These are phyloP conservation scores for Pseudomugil tenellus DNA, from an alignment of 2,797 vertebrate genomes.

Conservation along the genomic window DNA sequence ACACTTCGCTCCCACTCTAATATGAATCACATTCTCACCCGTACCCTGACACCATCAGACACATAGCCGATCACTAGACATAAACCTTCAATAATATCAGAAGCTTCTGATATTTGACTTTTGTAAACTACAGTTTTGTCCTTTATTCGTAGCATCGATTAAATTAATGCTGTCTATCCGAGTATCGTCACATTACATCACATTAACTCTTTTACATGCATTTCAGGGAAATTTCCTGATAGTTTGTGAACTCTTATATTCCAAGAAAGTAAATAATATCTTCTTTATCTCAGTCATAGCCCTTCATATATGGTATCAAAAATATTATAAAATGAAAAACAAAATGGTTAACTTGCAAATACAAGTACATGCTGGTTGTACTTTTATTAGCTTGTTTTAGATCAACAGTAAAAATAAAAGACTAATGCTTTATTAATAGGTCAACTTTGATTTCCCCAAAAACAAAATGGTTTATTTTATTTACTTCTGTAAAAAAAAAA, in stretches of 20 bases:
- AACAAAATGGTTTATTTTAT: neutral
- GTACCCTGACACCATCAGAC: neutral
- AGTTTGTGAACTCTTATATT: neutral
- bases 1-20: slow-evolving; percentile 35
- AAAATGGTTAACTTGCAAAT: neutral
- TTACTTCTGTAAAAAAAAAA: neutral
- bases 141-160: slow-evolving; percentile 3
- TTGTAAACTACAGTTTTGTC: neutral
- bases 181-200: neutral
- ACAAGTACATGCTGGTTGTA: neutral
- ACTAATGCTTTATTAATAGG: neutral
- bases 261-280: neutral
- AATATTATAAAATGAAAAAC: neutral
- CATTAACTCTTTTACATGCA: neutral
- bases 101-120: slow-evolving; percentile 11
- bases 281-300: neutral
- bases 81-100: slow-evolving; percentile 28
- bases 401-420: neutral
- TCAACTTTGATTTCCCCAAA: neutral
- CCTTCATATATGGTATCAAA: neutral
- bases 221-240: slow-evolving; percentile 1
- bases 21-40: slow-evolving; percentile 42
- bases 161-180: slow-evolving; percentile 7
- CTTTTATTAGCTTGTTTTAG: neutral
- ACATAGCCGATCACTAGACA: slow-evolving; percentile 8